Conservation (phyloP, 2,888 invertebrate genomes). For the Drosophila pullipes region DNA sequence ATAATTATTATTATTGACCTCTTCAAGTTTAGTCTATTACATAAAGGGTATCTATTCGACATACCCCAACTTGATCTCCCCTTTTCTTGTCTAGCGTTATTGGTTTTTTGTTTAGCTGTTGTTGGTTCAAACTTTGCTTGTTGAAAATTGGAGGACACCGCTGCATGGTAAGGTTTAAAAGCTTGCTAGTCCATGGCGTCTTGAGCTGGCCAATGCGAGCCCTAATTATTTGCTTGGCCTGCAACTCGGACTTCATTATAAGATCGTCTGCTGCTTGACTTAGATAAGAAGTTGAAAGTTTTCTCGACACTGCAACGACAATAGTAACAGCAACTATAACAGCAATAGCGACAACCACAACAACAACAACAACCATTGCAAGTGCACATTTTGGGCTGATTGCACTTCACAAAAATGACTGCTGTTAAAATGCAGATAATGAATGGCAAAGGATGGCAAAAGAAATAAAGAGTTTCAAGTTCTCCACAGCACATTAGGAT, state of each 20-base stretch:
- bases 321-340: neutral
- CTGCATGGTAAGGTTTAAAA: conserved; percentile 13
- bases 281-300: conserved; percentile 69
- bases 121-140: conserved; percentile 35
- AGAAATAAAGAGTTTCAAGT: conserved; percentile 3
- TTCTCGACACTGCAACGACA: conserved; percentile 18
- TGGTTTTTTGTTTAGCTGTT: conserved; percentile 6
- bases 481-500: conserved; percentile 32
- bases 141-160: conserved; percentile 29
- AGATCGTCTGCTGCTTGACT: conserved; percentile 65
- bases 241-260: conserved; percentile 45
- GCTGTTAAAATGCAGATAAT: conserved; percentile 16
- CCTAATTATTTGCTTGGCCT: conserved; percentile 56
- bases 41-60: neutral
- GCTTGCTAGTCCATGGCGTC: conserved; percentile 11
- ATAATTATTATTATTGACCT: neutral
- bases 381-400: conserved; percentile 45
- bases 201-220: conserved; percentile 51
- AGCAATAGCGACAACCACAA: conserved; percentile 24
- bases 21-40: neutral
- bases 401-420: conserved; percentile 46
- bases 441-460: neutral
- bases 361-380: conserved; percentile 21
- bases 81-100: conserved; percentile 2
- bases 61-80: no score